A percentile compares a stretch with the other conserved stretches of the same genome.
Evolutionary conservation across 2,797 vertebrate genomes (phyloP).

Genomic region (Picus viridis): DNA sequence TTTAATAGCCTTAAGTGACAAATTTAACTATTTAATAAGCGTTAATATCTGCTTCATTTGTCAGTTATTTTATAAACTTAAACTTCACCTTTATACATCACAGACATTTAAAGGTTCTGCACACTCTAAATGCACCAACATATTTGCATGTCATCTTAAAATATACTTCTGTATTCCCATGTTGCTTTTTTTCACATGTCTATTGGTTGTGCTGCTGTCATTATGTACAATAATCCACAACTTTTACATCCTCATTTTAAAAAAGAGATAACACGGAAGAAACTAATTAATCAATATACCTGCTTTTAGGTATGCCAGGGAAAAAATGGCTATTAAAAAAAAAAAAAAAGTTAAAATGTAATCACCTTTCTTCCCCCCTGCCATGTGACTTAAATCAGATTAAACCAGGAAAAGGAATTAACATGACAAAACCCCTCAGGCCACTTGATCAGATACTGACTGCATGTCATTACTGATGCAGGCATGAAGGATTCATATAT

Average conservation of each 20-base stretch:
- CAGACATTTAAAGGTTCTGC: neutral
- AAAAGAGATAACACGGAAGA: neutral
- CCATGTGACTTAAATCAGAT: neutral
- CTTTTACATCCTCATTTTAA: neutral
- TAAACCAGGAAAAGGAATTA: neutral
- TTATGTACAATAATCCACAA: neutral
- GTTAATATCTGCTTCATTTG: neutral
- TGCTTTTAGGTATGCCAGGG: neutral
- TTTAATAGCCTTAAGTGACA: slow-evolving; percentile 9
- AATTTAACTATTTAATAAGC: slow-evolving; percentile 13
- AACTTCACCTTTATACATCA: neutral
- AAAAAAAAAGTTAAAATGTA: too few species aligned
- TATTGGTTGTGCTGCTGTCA: neutral
- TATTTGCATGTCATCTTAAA: neutral
- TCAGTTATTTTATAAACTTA: neutral
- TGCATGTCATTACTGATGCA: neutral
- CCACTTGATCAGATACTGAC: neutral
- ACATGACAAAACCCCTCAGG: neutral
- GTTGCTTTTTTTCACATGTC: neutral
- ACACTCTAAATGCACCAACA: neutral
- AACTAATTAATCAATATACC: neutral
- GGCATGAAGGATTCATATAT: neutral
- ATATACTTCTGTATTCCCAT: neutral
- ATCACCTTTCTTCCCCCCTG: too few species aligned
- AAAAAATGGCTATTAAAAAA: neutral